phyloP scores from a whole-genome alignment of 2,888 invertebrate genomes.

The Piscicola geometra region DNA sequence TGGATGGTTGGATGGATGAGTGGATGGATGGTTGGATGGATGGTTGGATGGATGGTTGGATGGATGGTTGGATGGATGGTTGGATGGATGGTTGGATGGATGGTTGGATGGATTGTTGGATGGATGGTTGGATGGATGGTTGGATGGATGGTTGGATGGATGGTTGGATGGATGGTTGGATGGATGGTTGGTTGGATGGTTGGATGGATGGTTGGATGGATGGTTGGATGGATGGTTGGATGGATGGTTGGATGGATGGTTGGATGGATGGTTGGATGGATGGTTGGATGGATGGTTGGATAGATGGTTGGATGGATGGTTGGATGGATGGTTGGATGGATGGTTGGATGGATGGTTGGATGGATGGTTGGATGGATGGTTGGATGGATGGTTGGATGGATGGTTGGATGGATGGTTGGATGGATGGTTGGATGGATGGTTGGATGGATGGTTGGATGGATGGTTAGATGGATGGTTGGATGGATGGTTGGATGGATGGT shows the following conservation, averaged over 20 bases:
- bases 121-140: constrained; percentile 34
- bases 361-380: no score
- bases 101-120: constrained; percentile 19
- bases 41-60: no score
- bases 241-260: constrained; percentile 22
- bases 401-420: no score
- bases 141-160: constrained; percentile 34
- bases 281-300: neutral
- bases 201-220: constrained; percentile 36
- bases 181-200: constrained; percentile 32
- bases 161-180: constrained; percentile 19
- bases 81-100: neutral
- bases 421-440: no score
- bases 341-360: neutral
- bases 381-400: no score
- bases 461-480: no score
- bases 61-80: no score
- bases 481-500: no score
- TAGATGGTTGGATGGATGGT: neutral
- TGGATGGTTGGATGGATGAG: neutral
- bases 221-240: constrained; percentile 35
- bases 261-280: neutral
- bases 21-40: no score
- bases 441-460: no score
- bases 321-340: neutral